A percentile compares a stretch with the other conserved stretches of the same genome.
Evolutionary conservation across 2,113 vertebrate species (phyloP).

Genomic region (Thamnophis sirtalis): DNA sequence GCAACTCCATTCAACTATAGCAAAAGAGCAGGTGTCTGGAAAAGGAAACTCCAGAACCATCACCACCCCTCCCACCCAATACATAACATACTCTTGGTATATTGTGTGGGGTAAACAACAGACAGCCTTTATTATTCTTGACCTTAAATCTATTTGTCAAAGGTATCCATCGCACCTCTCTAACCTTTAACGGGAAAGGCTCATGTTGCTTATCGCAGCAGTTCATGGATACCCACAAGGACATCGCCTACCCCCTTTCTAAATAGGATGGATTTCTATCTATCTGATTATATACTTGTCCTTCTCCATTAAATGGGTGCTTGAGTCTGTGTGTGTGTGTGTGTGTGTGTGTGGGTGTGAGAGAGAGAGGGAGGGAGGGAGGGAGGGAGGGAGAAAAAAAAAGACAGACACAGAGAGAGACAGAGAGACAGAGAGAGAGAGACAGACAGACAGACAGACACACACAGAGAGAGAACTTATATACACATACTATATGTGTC

Average conservation of each 20-base stretch:
- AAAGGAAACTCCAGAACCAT: slow-evolving; percentile 13
- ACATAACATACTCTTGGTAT: slow-evolving; percentile 35
- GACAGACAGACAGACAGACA: no score
- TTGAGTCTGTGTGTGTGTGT: not conserved
- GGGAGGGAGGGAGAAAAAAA: no score
- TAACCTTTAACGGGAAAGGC: slow-evolving; percentile 56
- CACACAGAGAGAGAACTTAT: no score
- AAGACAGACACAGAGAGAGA: no score
- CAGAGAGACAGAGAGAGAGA: no score
- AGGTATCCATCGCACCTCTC: slow-evolving; percentile 36
- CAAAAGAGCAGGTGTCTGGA: slow-evolving; percentile 38
- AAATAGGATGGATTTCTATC: slow-evolving; percentile 32
- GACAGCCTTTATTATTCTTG: slow-evolving; percentile 48
- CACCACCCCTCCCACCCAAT: not conserved
- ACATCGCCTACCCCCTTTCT: slow-evolving; percentile 32
- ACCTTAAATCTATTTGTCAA: slow-evolving; percentile 56
- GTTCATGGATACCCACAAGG: slow-evolving; percentile 41
- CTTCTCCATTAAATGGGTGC: not conserved
- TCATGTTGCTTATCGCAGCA: slow-evolving; percentile 39
- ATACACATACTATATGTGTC: no score
- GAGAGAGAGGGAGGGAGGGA: no score
- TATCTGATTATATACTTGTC: not conserved
- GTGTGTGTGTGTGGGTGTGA: not conserved
- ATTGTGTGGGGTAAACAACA: slow-evolving; percentile 47
- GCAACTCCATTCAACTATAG: slow-evolving; percentile 13